A percentile compares a stretch with the other conserved stretches of the same genome.
phyloP scores from a whole-genome alignment of 2,113 vertebrate genomes.

The Copsychus sechellarum region DNA sequence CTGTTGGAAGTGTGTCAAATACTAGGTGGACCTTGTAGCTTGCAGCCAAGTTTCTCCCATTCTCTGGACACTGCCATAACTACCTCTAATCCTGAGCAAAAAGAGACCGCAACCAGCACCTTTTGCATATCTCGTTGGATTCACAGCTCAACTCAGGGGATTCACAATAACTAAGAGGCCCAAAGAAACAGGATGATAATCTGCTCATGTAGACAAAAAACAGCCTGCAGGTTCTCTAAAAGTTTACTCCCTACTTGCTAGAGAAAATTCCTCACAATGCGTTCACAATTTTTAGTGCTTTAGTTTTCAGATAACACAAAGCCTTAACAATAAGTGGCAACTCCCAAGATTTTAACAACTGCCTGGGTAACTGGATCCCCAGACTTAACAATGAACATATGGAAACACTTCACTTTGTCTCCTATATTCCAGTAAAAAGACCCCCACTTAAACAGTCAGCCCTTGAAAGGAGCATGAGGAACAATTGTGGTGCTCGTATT shows the following conservation, averaged over 20 bases:
- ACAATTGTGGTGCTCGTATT: rapidly evolving
- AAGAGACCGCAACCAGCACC: not conserved
- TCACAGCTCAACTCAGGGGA: not conserved
- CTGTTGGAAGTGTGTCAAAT: not conserved
- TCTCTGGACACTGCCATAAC: not conserved
- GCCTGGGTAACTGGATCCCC: not conserved
- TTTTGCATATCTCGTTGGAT: not conserved
- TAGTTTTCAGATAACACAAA: not conserved
- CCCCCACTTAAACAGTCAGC: not conserved
- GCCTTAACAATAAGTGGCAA: not conserved
- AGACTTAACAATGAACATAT: not conserved
- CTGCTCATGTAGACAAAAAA: not conserved
- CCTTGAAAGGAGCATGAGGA: not conserved
- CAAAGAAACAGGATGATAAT: not conserved
- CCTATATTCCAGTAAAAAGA: not conserved
- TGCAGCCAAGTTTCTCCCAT: not conserved
- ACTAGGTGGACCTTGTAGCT: not conserved
- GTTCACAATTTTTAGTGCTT: not conserved
- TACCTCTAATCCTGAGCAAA: not conserved
- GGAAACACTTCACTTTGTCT: not conserved
- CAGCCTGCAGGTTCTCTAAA: not conserved
- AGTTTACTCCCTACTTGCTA: not conserved
- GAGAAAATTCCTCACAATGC: not conserved
- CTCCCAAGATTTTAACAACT: not conserved
- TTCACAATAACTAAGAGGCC: not conserved